These are phyloP conservation scores for Seriola dumerili DNA, from an alignment of 2,113 vertebrate species.

Conservation along the genomic window DNA sequence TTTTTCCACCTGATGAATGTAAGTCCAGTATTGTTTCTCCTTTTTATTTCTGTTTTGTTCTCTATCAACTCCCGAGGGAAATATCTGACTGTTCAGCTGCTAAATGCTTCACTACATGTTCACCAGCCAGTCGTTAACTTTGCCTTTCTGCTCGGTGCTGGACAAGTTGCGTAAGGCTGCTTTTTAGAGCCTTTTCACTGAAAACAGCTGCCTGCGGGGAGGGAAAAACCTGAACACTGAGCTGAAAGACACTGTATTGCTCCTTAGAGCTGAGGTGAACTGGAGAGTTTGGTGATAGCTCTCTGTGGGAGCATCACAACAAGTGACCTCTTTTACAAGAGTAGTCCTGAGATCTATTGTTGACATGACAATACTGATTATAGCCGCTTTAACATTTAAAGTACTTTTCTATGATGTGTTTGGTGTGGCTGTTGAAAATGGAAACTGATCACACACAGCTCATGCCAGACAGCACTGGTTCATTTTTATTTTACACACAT, in stretches of 20 bases:
- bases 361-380: not conserved
- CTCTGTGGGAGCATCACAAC: not conserved
- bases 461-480: too few relatives aligned
- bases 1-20: not conserved
- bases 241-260: not conserved
- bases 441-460: too few relatives aligned
- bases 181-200: not conserved
- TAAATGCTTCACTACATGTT: not conserved
- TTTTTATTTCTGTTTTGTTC: not conserved
- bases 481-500: too few relatives aligned
- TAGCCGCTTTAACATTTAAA: not conserved
- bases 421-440: too few relatives aligned
- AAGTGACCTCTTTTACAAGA: not conserved
- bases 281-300: not conserved
- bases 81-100: not conserved
- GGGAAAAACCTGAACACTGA: not conserved
- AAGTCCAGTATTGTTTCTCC: not conserved
- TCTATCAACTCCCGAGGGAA: not conserved
- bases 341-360: not conserved
- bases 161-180: not conserved
- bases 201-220: not conserved
- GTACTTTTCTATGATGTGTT: too few relatives aligned
- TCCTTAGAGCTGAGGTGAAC: not conserved
- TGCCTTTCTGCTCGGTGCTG: too few relatives aligned
- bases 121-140: not conserved